phyloP scores from a whole-genome alignment of 2,888 invertebrate genomes.

The Alloscopus bannaensis region DNA sequence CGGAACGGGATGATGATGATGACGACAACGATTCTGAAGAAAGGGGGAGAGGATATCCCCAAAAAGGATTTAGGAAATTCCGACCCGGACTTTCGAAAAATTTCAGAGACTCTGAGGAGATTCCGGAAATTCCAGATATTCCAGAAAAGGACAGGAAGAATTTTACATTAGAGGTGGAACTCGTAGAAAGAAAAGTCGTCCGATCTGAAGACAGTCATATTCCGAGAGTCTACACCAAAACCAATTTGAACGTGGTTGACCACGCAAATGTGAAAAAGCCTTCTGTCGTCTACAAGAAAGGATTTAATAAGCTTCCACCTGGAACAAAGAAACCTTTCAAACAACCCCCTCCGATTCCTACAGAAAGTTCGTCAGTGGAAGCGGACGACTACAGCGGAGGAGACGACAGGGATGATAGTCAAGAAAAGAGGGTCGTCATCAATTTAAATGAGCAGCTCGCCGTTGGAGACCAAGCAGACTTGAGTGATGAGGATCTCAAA shows the following conservation, averaged over 20 bases:
- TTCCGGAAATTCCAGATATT: constrained; percentile 22
- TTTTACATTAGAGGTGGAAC: constrained; percentile 62
- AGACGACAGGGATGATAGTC: not conserved
- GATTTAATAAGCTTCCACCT: not conserved
- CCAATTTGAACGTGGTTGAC: not conserved
- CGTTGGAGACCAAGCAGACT: constrained; percentile 38
- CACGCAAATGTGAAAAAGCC: too few species aligned
- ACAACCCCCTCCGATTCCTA: not conserved
- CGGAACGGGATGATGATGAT: not conserved
- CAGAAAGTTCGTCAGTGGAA: constrained; percentile 8
- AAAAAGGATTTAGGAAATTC: constrained; percentile 2
- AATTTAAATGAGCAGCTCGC: constrained; percentile 38
- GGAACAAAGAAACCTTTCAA: not conserved
- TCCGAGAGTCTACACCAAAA: constrained; percentile 23
- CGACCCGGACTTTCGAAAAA: constrained; percentile 11
- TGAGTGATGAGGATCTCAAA: constrained; percentile 47
- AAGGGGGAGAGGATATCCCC: not conserved
- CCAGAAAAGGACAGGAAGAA: constrained; percentile 35
- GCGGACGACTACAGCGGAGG: not conserved
- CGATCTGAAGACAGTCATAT: constrained; percentile 48
- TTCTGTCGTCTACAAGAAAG: constrained; percentile 3
- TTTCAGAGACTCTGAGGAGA: constrained; percentile 14
- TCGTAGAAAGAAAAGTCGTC: constrained; percentile 51
- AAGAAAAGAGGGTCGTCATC: constrained; percentile 36
- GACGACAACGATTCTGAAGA: not conserved